Conservation (phyloP, 2,113 vertebrate species). For the Tauraco erythrolophus region DNA sequence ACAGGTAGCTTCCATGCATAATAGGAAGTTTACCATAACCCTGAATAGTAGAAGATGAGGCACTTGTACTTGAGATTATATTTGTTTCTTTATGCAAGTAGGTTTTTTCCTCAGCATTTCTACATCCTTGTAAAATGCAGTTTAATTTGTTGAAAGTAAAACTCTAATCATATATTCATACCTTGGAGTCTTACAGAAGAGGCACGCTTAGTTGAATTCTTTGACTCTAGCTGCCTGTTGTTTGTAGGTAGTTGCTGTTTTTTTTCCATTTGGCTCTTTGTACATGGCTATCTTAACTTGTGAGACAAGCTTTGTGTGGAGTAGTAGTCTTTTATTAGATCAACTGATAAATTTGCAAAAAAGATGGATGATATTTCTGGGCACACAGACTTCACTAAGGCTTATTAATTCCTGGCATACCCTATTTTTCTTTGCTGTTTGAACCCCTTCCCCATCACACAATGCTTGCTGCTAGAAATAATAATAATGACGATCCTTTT, state of each 20-base stretch:
- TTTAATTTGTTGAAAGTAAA: not conserved
- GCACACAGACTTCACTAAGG: not conserved
- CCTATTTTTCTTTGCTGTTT: not conserved
- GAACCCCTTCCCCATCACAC: accelerated
- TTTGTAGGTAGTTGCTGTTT: not conserved
- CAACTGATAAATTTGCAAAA: not conserved
- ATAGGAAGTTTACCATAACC: not conserved
- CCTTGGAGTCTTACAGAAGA: not conserved
- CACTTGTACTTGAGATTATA: not conserved
- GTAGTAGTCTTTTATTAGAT: not conserved
- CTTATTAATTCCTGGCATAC: not conserved
- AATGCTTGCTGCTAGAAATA: not conserved
- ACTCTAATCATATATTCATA: not conserved
- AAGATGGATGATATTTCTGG: not conserved
- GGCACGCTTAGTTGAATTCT: not conserved
- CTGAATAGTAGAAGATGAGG: not conserved
- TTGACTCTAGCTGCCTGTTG: not conserved
- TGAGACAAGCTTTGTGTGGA: not conserved
- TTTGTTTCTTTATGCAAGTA: not conserved
- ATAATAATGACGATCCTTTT: not conserved
- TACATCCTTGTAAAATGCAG: not conserved
- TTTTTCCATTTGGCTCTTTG: not conserved
- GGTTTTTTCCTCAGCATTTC: not conserved
- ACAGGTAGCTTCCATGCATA: not conserved
- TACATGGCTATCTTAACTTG: not conserved